A percentile compares a stretch with the other conserved stretches of the same genome.
Evolutionary conservation across 2,888 invertebrate genomes (phyloP).

Genomic region (Amiota minor): DNA sequence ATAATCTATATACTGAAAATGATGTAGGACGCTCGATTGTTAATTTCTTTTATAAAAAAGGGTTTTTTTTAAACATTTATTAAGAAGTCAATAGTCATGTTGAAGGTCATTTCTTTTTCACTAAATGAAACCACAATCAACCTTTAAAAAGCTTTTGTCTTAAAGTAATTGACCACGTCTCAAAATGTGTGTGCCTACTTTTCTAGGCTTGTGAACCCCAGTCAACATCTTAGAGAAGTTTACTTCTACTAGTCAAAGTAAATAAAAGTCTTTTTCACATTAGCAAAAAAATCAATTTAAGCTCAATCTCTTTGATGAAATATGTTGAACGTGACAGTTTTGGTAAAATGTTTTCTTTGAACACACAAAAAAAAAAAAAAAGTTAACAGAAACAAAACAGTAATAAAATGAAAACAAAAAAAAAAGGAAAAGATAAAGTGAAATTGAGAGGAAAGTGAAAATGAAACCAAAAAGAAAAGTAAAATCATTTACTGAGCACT

Average conservation of each 20-base stretch:
- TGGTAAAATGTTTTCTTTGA: conserved; percentile 35
- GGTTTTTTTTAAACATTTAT: too few relatives aligned
- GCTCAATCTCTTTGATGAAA: conserved; percentile 61
- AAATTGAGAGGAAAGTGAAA: not conserved
- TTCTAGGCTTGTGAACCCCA: too few relatives aligned
- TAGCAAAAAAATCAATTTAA: conserved; percentile 55
- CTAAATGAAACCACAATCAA: conserved; percentile 1
- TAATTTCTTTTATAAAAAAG: too few relatives aligned
- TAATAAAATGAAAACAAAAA: not conserved
- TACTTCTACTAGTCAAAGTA: too few relatives aligned
- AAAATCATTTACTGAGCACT: not conserved
- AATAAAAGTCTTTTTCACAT: conserved; percentile 5
- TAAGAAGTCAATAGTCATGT: too few relatives aligned
- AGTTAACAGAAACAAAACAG: not conserved
- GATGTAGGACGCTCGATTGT: too few relatives aligned
- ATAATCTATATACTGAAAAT: too few relatives aligned
- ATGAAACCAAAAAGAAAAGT: not conserved
- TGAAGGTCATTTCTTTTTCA: not conserved
- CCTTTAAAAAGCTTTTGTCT: conserved; percentile 8
- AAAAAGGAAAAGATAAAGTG: not conserved
- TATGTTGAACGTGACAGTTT: conserved; percentile 57
- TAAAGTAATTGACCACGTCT: not conserved
- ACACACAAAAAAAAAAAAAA: conserved; percentile 24
- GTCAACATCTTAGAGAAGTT: too few relatives aligned
- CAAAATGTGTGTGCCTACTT: not conserved